A percentile compares a stretch with the other conserved stretches of the same genome.
Evolutionary conservation across 2,888 invertebrate genomes (phyloP).

Genomic region (Dichetophora obliterata): DNA sequence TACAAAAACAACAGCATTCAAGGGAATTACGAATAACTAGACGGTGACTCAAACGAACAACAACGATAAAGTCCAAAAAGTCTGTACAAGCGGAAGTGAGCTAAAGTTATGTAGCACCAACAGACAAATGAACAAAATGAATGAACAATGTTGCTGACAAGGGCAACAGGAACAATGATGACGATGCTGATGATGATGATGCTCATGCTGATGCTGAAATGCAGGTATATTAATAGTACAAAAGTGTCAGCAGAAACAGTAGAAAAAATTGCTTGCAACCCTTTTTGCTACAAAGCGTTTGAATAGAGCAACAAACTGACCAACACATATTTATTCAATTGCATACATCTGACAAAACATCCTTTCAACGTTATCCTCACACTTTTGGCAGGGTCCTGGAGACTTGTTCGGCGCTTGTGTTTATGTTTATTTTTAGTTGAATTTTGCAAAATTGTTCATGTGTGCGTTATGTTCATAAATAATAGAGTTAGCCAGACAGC

Average conservation of each 20-base stretch:
- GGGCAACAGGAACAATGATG: background rate
- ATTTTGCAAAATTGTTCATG: constrained; percentile 41
- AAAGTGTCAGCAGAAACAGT: background rate
- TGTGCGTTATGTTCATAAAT: constrained; percentile 47
- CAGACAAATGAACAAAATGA: constrained; percentile 25
- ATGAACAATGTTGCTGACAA: background rate
- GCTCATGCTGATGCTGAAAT: background rate
- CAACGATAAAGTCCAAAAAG: background rate
- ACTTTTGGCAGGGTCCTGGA: background rate
- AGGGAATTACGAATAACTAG: constrained; percentile 38
- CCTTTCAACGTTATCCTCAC: constrained; percentile 7
- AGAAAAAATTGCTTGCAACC: background rate
- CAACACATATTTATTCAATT: constrained; percentile 11
- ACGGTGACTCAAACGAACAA: background rate
- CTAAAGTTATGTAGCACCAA: constrained; percentile 2
- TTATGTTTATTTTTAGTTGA: constrained; percentile 2
- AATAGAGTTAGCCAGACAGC: constrained; percentile 2
- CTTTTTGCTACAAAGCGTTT: background rate
- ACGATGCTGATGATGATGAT: background rate
- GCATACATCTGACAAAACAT: constrained; percentile 13
- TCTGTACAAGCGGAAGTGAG: constrained; percentile 13
- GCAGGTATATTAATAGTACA: constrained; percentile 1
- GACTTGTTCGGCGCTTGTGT: background rate
- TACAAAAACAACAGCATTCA: constrained; percentile 39
- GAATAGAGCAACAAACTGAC: constrained; percentile 16